Evolutionary conservation across 2,797 vertebrate genomes (phyloP).

Genomic region (Philypnodon macrostomus): DNA sequence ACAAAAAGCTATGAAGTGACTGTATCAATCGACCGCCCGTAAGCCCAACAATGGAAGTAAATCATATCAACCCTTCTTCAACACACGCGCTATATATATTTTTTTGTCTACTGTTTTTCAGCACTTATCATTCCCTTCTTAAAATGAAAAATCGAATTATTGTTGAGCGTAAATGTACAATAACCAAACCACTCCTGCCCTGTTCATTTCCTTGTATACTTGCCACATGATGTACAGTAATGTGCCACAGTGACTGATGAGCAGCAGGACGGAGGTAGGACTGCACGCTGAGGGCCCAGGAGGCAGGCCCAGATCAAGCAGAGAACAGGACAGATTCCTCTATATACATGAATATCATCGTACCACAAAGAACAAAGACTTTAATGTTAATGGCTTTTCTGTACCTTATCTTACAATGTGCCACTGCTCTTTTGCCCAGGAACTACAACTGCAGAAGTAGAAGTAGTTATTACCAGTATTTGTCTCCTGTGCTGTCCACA

Average conservation of each 20-base stretch:
- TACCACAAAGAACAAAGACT: conserved; percentile 43
- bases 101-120: too few species aligned
- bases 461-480: not conserved
- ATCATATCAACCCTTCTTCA: too few species aligned
- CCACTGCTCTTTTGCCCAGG: conserved; percentile 10
- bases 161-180: not conserved
- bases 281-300: conserved; percentile 45
- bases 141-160: too few species aligned
- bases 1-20: too few species aligned
- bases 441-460: conserved; percentile 21
- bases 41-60: too few species aligned
- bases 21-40: too few species aligned
- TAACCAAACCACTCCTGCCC: conserved; percentile 3
- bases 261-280: conserved; percentile 45
- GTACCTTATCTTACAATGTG: conserved; percentile 29
- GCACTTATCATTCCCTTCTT: too few species aligned
- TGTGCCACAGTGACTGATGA: conserved; percentile 52
- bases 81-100: too few species aligned
- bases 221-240: conserved; percentile 41
- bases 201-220: conserved; percentile 9
- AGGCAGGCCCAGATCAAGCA: conserved; percentile 56
- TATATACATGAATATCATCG: conserved; percentile 71
- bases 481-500: not conserved
- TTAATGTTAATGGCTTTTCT: conserved; percentile 44
- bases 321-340: conserved; percentile 50